Evolutionary conservation across 2,888 invertebrate genomes (phyloP), one percentile per base, ranked within the genome.

Genomic region (Argyresthia albistria): DNA sequence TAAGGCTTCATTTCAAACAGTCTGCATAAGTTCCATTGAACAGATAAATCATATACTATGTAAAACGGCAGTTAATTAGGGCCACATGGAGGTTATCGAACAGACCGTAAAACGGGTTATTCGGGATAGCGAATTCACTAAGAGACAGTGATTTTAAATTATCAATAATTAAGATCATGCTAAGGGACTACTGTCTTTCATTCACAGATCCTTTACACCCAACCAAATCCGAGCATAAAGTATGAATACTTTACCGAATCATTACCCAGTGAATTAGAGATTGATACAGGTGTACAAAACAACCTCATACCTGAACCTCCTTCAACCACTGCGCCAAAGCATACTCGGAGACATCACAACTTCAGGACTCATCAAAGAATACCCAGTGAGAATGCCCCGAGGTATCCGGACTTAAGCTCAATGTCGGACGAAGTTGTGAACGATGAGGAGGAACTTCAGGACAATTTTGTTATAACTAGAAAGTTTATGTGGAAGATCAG

Each of bases 161-260:
- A 25, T 25, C 2, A 25, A 25, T 25, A 25, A 6, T 25, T 25
- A 25, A 25, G 25, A 25, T 25, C 2, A 25, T 25, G 2, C 6
- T 25, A 4, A 4, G 6, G 6, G 25, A 25, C 3, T 25, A 25
- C 6, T 25, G 25, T 25, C 25, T 25, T 25, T 25, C 2, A 25
- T 25, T 79, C 78, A 35, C 79, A 96, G 96, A 90, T 97, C 60
- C 90, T 95, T 54, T 94, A 92, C 62, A 93, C 95, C 61, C 92
- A 95, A 72, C 89, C 92, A 48, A 97, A 96, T 81, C 93, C 94
- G 0, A 97, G 94, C n/a, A 93, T 97, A 60, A 93, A 94, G 72
- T 97, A 97, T 72, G 95, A 96, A 70, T 97, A 96, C 73, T 92
- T 95, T 59, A 83, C 96, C 42, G 95, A 96, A 50, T 87, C 93